These are phyloP conservation scores for Pomacea canaliculata DNA, from an alignment of 2,888 invertebrate species.

Conservation along the genomic window DNA sequence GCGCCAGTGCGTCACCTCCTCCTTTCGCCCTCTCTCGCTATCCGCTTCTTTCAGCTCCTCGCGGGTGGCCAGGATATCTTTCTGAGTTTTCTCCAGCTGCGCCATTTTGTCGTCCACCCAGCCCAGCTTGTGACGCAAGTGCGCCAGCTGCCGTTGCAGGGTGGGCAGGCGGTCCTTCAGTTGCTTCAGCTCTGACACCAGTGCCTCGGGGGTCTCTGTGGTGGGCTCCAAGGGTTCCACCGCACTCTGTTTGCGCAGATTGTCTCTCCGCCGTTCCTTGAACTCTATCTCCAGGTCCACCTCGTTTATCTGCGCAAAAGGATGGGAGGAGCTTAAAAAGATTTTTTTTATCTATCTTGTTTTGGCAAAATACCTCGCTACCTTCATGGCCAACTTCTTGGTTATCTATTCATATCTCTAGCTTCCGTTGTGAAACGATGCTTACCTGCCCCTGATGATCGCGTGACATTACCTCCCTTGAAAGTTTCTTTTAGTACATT, in stretches of 20 bases:
- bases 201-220: slow-evolving; percentile 49
- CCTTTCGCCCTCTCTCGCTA: slow-evolving; percentile 27
- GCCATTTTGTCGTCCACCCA: slow-evolving; percentile 53
- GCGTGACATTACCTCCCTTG: no score
- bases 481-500: no score
- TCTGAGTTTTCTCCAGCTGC: slow-evolving; percentile 44
- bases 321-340: slow-evolving; percentile 18
- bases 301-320: slow-evolving; percentile 44
- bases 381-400: no score
- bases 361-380: neutral
- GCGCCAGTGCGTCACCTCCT: neutral
- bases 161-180: slow-evolving; percentile 51
- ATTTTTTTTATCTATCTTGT: slow-evolving; percentile 18
- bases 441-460: no score
- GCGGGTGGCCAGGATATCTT: slow-evolving; percentile 36
- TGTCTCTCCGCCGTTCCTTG: slow-evolving; percentile 51
- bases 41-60: slow-evolving; percentile 41
- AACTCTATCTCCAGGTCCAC: slow-evolving; percentile 57
- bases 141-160: slow-evolving; percentile 46
- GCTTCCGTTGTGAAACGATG: no score
- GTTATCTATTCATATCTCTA: no score
- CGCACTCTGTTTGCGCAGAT: slow-evolving; percentile 37
- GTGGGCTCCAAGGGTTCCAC: slow-evolving; percentile 36
- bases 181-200: slow-evolving; percentile 53
- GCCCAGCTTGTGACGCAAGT: slow-evolving; percentile 47